Evolutionary conservation across 2,113 vertebrate genomes (phyloP).

Genomic region (Puffinus mauretanicus): DNA sequence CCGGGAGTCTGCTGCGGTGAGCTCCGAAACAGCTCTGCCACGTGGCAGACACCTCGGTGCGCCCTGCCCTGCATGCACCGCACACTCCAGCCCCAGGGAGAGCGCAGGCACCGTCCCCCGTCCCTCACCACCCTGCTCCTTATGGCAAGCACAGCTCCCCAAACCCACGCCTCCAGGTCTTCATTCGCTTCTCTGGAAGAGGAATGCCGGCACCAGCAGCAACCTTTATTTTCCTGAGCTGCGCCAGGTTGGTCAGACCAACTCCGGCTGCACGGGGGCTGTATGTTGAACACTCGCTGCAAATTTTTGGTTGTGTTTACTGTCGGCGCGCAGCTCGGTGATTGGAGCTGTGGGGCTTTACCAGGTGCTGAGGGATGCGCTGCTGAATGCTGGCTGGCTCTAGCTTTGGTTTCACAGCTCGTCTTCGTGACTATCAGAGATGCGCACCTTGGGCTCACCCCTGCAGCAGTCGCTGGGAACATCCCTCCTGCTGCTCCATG

Average conservation of each 20-base stretch:
- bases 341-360: neutral
- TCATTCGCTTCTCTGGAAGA: neutral
- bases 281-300: fast-evolving
- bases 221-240: neutral
- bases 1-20: neutral
- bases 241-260: neutral
- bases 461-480: neutral
- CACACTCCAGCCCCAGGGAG: neutral
- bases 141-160: neutral
- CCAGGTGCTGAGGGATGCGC: neutral
- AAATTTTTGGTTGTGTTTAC: neutral
- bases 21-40: no score
- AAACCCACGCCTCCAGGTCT: no score
- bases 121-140: neutral
- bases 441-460: neutral
- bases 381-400: neutral
- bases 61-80: neutral
- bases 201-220: fast-evolving
- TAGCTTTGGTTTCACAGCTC: neutral
- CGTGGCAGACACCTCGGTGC: neutral
- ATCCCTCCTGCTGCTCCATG: neutral
- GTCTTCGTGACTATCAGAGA: neutral
- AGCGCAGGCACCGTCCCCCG: neutral
- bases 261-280: no score
- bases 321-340: no score